Evolutionary conservation across 2,113 vertebrate genomes (phyloP).

Genomic region (Myodes glareolus): DNA sequence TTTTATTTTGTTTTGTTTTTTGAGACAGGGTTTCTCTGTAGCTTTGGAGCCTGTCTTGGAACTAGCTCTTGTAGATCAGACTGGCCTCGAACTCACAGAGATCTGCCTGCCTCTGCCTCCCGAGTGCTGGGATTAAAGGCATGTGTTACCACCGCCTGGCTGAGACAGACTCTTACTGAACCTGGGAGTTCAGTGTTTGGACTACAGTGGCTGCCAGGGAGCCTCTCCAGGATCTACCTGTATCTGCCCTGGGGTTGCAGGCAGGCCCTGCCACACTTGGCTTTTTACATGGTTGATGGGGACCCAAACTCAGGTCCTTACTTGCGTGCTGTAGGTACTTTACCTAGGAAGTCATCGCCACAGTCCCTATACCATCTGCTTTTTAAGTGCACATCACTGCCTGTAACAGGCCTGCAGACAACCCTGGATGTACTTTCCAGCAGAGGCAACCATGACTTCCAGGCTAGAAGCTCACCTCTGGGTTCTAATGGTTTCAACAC

Average conservation of each 20-base stretch:
- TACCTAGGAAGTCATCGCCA: not conserved
- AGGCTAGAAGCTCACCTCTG: not conserved
- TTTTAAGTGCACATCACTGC: not conserved
- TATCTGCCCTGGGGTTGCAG: not conserved
- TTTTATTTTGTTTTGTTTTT: too few species aligned
- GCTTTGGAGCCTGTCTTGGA: too few species aligned
- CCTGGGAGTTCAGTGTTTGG: not conserved
- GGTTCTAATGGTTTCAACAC: not conserved
- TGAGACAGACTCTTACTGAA: not conserved
- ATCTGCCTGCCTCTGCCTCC: too few species aligned
- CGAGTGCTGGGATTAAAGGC: too few species aligned
- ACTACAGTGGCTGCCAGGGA: too few species aligned
- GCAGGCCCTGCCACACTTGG: not conserved
- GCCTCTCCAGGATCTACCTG: not conserved
- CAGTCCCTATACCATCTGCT: not conserved
- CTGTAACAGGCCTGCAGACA: not conserved
- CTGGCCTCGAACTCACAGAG: too few species aligned
- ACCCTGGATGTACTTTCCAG: not conserved
- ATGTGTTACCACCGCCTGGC: rapidly evolving
- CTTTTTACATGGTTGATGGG: not conserved
- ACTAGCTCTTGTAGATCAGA: too few species aligned
- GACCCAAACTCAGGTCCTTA: not conserved
- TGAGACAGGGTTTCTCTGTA: too few species aligned
- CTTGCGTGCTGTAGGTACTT: not conserved
- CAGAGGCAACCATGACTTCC: not conserved